Conservation (phyloP, 35 echinoderm and acorn worm genomes). For the Ophioderma brevispina region DNA sequence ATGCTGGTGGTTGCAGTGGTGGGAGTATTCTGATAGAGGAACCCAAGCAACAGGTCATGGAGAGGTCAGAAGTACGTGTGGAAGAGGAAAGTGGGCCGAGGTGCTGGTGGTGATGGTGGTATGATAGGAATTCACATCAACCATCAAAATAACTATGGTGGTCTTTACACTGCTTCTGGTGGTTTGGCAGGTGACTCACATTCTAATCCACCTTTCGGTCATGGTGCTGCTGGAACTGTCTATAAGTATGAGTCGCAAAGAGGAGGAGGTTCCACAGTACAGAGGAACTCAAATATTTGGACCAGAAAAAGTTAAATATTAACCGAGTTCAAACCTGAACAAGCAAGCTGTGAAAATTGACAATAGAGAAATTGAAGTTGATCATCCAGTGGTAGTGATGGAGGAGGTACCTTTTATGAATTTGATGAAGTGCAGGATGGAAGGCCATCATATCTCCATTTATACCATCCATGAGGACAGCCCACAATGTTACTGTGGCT, state of each 20-base stretch:
- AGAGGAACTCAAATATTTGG: conserved; percentile 86
- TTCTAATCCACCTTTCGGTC: conserved; percentile 20
- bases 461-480: conserved; percentile 81
- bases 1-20: conserved; percentile 86
- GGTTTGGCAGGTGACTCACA: conserved; percentile 35
- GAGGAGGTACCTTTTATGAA: conserved; percentile 84
- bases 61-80: conserved; percentile 69
- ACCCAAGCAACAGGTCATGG: conserved; percentile 89
- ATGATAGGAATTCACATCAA: conserved; percentile 84
- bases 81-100: conserved; percentile 28
- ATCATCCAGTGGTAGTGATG: conserved; percentile 89
- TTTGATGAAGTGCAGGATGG: conserved; percentile 93
- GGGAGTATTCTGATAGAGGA: conserved; percentile 81
- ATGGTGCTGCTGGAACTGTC: conserved; percentile 89
- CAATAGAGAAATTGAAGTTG: conserved; percentile 69
- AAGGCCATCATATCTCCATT: conserved; percentile 81
- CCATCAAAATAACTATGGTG: conserved; percentile 89
- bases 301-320: conserved; percentile 59
- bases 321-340: conserved; percentile 85
- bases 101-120: conserved; percentile 80
- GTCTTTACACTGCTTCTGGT: conserved; percentile 54
- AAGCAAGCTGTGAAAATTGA: conserved; percentile 82
- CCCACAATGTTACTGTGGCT: conserved; percentile 83
- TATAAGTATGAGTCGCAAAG: conserved; percentile 88
- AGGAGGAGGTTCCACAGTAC: conserved; percentile 93